Evolutionary conservation across 2,113 vertebrate genomes (phyloP), one percentile per base, ranked within the genome.

Genomic region (Thinocorus orbignyianus): DNA sequence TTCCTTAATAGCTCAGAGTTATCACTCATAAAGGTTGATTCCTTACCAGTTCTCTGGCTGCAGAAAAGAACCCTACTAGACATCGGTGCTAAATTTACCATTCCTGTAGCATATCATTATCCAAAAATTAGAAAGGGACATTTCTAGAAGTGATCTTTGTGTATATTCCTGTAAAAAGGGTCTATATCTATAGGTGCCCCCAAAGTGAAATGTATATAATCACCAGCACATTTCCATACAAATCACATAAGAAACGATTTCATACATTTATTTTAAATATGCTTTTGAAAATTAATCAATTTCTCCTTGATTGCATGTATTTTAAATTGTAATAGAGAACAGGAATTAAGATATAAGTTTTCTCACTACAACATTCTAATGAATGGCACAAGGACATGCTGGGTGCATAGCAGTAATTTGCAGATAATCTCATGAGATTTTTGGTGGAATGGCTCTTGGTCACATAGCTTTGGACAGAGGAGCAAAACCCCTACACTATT

Each of bases 1-100:
- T 96, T 76, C 37, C 41, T 80, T 87, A 81, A 76, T 94, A 80
- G 26, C 58, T 82, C 87, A 76, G 83, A 89, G 52, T 95, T 94
- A 55, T 85, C 70, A 82, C 49, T 37, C 49, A 46, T 89, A 80
- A 77, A 87, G 58, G 58, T 39, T 90, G 92, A 79, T 82, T 82
- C 81, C 64, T 89, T 54, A 87, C 49, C 60, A 86, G 5, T 83
- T 81, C 39, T 78, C 51, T 84, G 61, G 22, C 58, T 85, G 33
- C 44, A 92, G 52, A 60, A 86, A 70, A 70, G 41, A 83, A 42
- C 88, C 39, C 11, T 88, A 19, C n/a, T 62, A 90, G 68, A 60
- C 30, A 49, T 6, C 13, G 6, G 5, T 77, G 52, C 64, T 96
- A 86, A 88, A 90, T 94, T 77, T 96, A 82, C 10, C 1, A 7